Base-by-base conservation (phyloP, 1,140 invertebrate species). In the Rhagoletis pomonella region DNA sequence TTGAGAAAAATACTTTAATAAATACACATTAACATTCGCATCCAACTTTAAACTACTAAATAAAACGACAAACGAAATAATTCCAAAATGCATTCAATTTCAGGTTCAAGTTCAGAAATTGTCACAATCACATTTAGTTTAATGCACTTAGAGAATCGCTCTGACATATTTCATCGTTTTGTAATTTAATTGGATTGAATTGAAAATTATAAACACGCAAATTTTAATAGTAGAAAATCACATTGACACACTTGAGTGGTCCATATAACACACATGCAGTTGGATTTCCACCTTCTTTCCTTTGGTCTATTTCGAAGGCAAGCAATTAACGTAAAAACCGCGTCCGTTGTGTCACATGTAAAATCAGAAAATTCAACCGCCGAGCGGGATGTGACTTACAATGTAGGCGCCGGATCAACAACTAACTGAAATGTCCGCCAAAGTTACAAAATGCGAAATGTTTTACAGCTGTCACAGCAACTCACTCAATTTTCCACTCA, bases 131-230 rank as follows among this genome's bases (percentile, higher is more conserved):
- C 9, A 44, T 69, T 42, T 69, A 81, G 55, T 81, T 17, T 77
- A 2, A 81, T 10, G 47, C 17, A 12, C 47, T 19, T 47, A 55
- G 19, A 10, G 47, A 19, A 4, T 47, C 47, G 19, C 3, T 55
- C 44, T 81, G 17, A 81, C 39, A 42, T 47, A 12, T 42, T 12
- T 81, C 47, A 81, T 55, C n/a, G 6, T 14, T 10, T 81, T 19
- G 42, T 55, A 55, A 81, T 55, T 81, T 81, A 81, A 81, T 81
- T 81, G 73, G 47, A 81, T 29, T 19, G 73, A n/a, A 81, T 81
- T 81, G 73, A 58, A 81, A 58, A 4, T 73, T 55, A 42, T 19
- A n/a, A 1, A 4, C 12, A 62, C n/a, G 12, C 60, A 62, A 9
- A 62, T 62, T 14, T 29, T 67, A 29, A 29, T 29, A 67, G 17